Percentiles rank a stretch among this genome's conserved stretches.
Conservation (phyloP, 2,888 invertebrate genomes). For the Eristalis arbustorum region DNA sequence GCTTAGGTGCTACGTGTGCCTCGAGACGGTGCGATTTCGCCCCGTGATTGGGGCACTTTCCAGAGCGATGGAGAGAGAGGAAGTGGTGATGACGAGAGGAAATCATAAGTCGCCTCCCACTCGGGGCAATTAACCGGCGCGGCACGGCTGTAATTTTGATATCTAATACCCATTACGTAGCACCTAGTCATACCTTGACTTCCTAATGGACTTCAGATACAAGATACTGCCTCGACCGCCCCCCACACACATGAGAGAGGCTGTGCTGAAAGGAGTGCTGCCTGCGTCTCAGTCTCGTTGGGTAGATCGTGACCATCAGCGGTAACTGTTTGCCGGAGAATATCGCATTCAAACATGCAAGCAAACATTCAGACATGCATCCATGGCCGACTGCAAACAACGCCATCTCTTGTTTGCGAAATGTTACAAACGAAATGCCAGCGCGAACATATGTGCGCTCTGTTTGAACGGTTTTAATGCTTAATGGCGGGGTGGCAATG, state of each 20-base stretch:
- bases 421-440: slow-evolving; percentile 22
- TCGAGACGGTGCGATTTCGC: slow-evolving; percentile 20
- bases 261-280: neutral
- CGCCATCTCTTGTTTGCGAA: slow-evolving; percentile 38
- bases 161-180: slow-evolving; percentile 63
- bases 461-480: neutral
- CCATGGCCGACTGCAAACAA: slow-evolving; percentile 18
- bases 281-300: neutral
- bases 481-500: neutral
- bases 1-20: slow-evolving; percentile 16
- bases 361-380: slow-evolving; percentile 15
- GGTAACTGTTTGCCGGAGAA: neutral
- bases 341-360: slow-evolving; percentile 59
- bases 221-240: neutral
- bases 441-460: too few species aligned
- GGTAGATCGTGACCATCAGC: slow-evolving; percentile 50
- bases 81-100: neutral
- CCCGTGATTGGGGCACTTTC: slow-evolving; percentile 67
- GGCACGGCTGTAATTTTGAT: slow-evolving; percentile 53
- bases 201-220: slow-evolving; percentile 41
- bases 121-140: slow-evolving; percentile 56
- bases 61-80: neutral
- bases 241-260: neutral
- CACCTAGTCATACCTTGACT: slow-evolving; percentile 3
- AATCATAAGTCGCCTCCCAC: slow-evolving; percentile 57